Evolutionary conservation across 2,888 invertebrate species (phyloP), one percentile per base, ranked within the genome.

Genomic region (Lapara coniferarum): DNA sequence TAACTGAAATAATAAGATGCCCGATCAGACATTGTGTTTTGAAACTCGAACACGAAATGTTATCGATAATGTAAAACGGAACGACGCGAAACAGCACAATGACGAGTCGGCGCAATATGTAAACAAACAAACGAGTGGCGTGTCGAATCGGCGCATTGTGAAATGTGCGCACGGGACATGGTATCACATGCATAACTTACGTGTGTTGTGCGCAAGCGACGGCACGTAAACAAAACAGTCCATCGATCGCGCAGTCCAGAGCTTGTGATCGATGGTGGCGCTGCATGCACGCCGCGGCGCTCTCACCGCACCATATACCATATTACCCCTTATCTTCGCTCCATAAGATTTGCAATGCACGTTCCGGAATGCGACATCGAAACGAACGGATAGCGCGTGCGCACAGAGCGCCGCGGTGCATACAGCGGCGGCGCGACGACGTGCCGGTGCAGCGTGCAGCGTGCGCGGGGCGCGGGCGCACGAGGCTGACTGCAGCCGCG

Each of bases 141-240:
- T 80, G 81, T 85, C 82, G 82, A 83, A 83, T 85, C 81, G 80
- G 79, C 81, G 85, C 83, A 87, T 85, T 84, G 87, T 85, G 85
- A 85, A 86, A 87, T 85, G 85, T 86, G 81, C 82, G 83, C 80
- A 82, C 85, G 86, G 88, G 84, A 85, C 86, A 86, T 77, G 69
- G 77, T 77, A 80, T 80, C 78, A 80, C 79, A 83, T 90, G 91
- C 89, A 91, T 89, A 90, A 91, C 91, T 91, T 91, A 92, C 91
- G 84, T 86, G 84, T 82, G 84, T 85, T 80, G 84, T 73, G 72
- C 72, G 72, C 71, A 80, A 82, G 78, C 79, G 81, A 77, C 79
- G 81, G 80, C 81, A 84, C 80, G 86, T 89, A 87, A 89, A 87
- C 89, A 89, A 85, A 83, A 82, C 78, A 82, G 77, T 82, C 81